phyloP scores from a whole-genome alignment of 1,140 invertebrate genomes.

The Cylas formicarius region DNA sequence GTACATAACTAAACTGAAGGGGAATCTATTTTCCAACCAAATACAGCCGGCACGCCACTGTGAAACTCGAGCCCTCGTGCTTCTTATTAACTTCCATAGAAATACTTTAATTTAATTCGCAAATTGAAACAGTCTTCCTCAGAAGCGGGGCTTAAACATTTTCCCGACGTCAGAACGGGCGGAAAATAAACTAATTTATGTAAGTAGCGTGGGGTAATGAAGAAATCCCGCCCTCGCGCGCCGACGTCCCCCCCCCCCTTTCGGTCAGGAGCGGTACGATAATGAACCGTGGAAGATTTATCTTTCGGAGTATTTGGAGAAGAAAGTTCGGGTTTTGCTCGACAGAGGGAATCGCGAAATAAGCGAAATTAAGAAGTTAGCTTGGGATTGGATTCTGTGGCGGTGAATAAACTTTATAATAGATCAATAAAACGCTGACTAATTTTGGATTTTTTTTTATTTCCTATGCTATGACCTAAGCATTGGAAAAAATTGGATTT shows the following conservation, averaged over 20 bases:
- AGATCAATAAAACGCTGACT: too few relatives aligned
- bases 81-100: conserved; percentile 18
- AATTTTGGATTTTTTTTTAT: too few relatives aligned
- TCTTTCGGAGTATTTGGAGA: too few relatives aligned
- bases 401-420: too few relatives aligned
- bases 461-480: too few relatives aligned
- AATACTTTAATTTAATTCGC: conserved; percentile 23
- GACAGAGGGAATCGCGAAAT: too few relatives aligned
- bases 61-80: conserved; percentile 1
- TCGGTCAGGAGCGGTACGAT: background rate
- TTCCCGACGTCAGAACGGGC: conserved; percentile 17
- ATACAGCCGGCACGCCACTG: background rate
- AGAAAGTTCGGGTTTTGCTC: too few relatives aligned
- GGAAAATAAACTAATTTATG: conserved; percentile 25
- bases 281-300: background rate
- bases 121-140: conserved; percentile 21
- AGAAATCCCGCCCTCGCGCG: conserved; percentile 4
- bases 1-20: too few relatives aligned
- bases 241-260: background rate
- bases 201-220: conserved; percentile 22
- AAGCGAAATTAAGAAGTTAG: too few relatives aligned
- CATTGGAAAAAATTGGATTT: too few relatives aligned
- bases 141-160: conserved; percentile 16
- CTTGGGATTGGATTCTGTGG: too few relatives aligned
- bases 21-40: too few relatives aligned